A percentile compares a stretch with the other conserved stretches of the same genome.
Evolutionary conservation across 2,113 vertebrate species (phyloP).

Genomic region (Stictonetta naevosa): DNA sequence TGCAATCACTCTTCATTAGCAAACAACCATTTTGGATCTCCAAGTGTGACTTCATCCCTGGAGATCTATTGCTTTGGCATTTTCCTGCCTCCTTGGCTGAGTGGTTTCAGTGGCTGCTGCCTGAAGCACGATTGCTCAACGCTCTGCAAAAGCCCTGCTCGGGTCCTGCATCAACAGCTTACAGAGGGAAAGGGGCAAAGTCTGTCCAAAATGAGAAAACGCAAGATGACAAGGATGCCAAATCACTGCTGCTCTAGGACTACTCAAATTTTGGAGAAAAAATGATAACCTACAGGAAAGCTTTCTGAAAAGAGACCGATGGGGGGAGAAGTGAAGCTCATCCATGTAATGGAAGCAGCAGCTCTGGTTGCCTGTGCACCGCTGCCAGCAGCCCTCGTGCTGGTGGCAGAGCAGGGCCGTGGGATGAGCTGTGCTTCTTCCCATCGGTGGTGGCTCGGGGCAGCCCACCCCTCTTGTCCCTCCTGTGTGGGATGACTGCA

Average conservation of each 20-base stretch:
- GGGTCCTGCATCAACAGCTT: not conserved
- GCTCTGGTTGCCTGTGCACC: no score
- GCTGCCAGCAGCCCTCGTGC: no score
- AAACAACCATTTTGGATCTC: not conserved
- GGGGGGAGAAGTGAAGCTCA: no score
- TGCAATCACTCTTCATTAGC: not conserved
- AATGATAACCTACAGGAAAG: no score
- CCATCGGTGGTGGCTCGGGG: not conserved
- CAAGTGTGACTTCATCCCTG: not conserved
- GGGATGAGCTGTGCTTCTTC: no score
- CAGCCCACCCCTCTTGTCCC: not conserved
- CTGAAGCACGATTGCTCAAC: not conserved
- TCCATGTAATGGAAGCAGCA: no score
- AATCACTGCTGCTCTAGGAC: no score
- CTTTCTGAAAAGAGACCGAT: no score
- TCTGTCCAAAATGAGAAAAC: not conserved
- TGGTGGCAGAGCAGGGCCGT: no score
- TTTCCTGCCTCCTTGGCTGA: not conserved
- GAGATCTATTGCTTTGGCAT: not conserved
- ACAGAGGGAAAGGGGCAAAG: not conserved
- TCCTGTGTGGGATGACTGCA: not conserved
- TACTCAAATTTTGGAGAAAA: no score
- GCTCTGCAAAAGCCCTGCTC: not conserved
- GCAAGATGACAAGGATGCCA: no score
- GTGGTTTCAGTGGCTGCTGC: not conserved